Percentiles rank a stretch among this genome's conserved stretches.
phyloP scores from a whole-genome alignment of 1,140 invertebrate genomes.

The Carposina sasakii region DNA sequence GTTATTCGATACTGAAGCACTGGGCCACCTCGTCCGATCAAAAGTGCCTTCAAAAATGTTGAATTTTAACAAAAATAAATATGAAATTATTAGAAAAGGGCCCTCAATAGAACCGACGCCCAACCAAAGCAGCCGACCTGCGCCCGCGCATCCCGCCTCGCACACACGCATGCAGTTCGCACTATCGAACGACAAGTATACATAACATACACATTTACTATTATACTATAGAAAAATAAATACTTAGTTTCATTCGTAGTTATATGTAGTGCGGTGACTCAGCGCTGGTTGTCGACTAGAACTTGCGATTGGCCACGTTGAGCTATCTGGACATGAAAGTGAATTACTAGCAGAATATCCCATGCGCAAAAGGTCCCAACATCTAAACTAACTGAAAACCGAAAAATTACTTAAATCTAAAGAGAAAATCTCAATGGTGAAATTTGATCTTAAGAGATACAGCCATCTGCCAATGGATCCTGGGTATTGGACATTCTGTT shows the following conservation, averaged over 20 bases:
- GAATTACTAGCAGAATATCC: too few species aligned
- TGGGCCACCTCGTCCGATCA: slow-evolving; percentile 91
- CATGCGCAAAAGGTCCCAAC: too few species aligned
- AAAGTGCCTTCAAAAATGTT: slow-evolving; percentile 90
- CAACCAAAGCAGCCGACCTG: slow-evolving; percentile 76
- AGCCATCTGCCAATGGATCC: background rate
- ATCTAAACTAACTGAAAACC: background rate
- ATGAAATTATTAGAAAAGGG: slow-evolving; percentile 82
- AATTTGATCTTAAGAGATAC: background rate
- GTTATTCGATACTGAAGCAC: slow-evolving; percentile 77
- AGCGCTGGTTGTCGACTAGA: slow-evolving; percentile 29
- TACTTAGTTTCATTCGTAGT: slow-evolving; percentile 71
- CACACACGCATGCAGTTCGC: slow-evolving; percentile 47
- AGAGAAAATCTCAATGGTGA: background rate
- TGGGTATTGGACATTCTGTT: background rate
- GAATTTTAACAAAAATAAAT: slow-evolving; percentile 86
- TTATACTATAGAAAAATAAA: slow-evolving; percentile 71
- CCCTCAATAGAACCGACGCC: slow-evolving; percentile 86
- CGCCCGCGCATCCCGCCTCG: slow-evolving; percentile 33
- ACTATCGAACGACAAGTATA: slow-evolving; percentile 59
- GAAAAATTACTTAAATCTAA: background rate
- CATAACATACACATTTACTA: slow-evolving; percentile 69
- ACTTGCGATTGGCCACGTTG: too few species aligned
- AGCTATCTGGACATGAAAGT: too few species aligned
- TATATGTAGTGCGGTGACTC: slow-evolving; percentile 57